A percentile compares a stretch with the other conserved stretches of the same genome.
phyloP scores from a whole-genome alignment of 2,113 vertebrate genomes.

The Mormyrus lacerda region DNA sequence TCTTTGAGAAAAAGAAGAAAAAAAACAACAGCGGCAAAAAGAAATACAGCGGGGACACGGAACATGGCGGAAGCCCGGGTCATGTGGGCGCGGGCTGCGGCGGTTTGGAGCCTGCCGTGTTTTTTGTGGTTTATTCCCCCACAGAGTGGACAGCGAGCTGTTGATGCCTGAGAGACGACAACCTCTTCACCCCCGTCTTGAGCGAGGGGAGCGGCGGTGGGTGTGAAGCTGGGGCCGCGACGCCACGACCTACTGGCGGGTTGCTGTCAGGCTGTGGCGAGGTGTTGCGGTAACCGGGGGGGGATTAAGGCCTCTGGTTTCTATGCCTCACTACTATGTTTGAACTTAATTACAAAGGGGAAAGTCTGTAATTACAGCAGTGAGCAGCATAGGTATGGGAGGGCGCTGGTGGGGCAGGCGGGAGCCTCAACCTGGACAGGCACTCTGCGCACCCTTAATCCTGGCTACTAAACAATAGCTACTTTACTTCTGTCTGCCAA shows the following conservation, averaged over 20 bases:
- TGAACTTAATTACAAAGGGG: conserved; percentile 45
- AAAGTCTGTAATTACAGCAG: conserved; percentile 37
- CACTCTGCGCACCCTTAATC: neutral
- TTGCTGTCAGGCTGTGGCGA: conserved; percentile 35
- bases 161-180: neutral
- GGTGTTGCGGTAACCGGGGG: conserved; percentile 29
- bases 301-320: conserved; percentile 28
- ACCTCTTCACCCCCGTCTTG: neutral
- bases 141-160: neutral
- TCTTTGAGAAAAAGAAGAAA: neutral
- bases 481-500: neutral
- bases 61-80: neutral
- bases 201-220: neutral
- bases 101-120: neutral
- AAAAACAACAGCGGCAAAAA: neutral
- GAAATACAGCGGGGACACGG: neutral
- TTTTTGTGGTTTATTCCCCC: neutral
- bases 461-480: neutral
- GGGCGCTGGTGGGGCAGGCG: neutral
- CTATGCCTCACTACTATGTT: conserved; percentile 40
- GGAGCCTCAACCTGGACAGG: neutral
- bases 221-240: neutral
- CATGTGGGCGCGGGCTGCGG: neutral
- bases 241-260: conserved; percentile 15
- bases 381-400: conserved; percentile 30